Conservation (phyloP, 2,888 invertebrate genomes). For the Caenorhabditis sp. region DNA sequence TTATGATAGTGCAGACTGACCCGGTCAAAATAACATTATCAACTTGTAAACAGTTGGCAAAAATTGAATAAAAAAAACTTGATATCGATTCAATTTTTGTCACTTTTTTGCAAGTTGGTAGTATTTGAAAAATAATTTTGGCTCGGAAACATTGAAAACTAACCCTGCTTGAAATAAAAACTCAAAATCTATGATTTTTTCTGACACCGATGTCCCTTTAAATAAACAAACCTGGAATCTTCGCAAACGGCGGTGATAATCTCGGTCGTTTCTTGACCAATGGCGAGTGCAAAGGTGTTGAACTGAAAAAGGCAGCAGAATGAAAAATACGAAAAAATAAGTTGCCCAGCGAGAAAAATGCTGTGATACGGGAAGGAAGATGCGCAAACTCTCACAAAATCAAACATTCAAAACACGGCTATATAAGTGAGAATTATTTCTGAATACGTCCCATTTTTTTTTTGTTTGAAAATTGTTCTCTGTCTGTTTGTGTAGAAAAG, state of each 20-base stretch:
- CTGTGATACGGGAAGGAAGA: background rate
- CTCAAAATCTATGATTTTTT: no score
- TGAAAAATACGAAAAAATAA: background rate
- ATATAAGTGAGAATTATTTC: background rate
- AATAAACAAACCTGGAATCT: conserved; percentile 11
- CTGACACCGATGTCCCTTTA: background rate
- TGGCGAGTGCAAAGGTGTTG: background rate
- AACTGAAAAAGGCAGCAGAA: background rate
- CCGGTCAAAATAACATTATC: no score
- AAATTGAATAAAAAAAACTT: no score
- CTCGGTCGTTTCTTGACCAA: conserved; percentile 29
- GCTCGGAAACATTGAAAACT: no score
- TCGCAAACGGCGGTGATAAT: conserved; percentile 27
- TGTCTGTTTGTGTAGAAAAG: background rate
- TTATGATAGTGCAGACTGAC: no score
- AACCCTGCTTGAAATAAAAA: no score
- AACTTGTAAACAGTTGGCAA: no score
- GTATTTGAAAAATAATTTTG: no score
- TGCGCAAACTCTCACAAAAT: background rate
- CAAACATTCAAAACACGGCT: background rate
- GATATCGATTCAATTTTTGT: no score
- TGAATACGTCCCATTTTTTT: background rate
- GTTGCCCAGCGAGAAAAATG: no score
- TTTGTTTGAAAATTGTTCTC: background rate
- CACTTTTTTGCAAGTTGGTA: no score